phyloP scores from a whole-genome alignment of 1,140 invertebrate species.

The Aphaenogaster ashmeadi region DNA sequence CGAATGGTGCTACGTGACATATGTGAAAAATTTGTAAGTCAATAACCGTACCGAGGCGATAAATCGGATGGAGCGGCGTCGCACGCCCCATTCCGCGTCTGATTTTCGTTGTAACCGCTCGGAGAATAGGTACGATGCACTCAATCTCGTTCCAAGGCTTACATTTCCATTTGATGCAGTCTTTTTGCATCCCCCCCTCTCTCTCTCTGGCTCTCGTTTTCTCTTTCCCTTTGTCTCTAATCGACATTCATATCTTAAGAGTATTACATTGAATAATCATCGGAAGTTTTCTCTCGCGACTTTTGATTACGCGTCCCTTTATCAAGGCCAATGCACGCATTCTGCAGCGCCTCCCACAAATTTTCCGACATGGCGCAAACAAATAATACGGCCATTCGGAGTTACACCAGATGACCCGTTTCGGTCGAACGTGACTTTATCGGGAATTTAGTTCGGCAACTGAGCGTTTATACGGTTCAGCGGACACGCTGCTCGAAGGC shows the following conservation, averaged over 20 bases:
- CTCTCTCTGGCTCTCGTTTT: neutral
- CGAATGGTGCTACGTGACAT: conserved; percentile 39
- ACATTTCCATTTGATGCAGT: neutral
- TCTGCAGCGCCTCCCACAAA: neutral
- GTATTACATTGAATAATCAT: neutral
- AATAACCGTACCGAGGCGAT: conserved; percentile 47
- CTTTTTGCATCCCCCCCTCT: neutral
- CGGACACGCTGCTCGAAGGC: conserved; percentile 50
- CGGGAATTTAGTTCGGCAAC: conserved; percentile 64
- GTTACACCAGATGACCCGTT: conserved; percentile 56
- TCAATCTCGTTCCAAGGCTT: conserved; percentile 3
- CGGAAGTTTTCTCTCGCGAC: neutral
- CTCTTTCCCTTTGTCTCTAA: neutral
- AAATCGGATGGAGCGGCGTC: conserved; percentile 2
- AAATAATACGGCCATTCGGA: conserved; percentile 36
- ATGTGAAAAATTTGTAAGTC: conserved; percentile 65
- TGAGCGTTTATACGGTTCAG: conserved; percentile 58
- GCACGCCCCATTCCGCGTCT: conserved; percentile 12
- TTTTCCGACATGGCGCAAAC: conserved; percentile 24
- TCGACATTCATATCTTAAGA: neutral
- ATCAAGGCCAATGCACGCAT: neutral
- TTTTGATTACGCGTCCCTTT: neutral
- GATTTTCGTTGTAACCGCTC: conserved; percentile 36
- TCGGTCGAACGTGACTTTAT: conserved; percentile 64
- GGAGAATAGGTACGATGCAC: conserved; percentile 9